Evolutionary conservation across 64 coral and sea anemone species (phyloP), one percentile per base, ranked within the genome.

Genomic region (Montipora cactus): DNA sequence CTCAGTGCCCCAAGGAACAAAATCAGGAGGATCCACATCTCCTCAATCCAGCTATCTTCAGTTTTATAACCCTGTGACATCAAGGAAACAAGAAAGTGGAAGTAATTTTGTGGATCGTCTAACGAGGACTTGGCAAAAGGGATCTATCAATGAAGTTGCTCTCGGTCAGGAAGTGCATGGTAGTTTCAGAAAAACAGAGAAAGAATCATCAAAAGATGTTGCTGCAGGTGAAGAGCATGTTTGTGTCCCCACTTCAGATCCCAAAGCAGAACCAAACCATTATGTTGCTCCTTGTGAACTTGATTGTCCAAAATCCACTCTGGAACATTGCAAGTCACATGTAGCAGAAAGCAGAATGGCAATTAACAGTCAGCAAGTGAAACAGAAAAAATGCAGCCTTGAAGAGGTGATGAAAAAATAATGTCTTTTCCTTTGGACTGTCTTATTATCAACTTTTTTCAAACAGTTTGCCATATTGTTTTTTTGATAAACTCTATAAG

Each of bases 181-280:
- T 69, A 86, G 82, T 71, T 86, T 86, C 64, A 86, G 68, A 86
- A 70, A 49, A 19, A 2, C 71, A 1, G 64, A 67, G 46, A 64
- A 86, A 11, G 66, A 22, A 45, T 46, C 80, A 46, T 15, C 19
- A 22, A 18, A 59, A 71, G 62, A 37, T 20, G 1, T 57, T 6
- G 15, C 45, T 6, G 15, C 45, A 70, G 82, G 44, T 72, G 62
- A 22, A 67, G 71, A 86, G 45, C 49, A 21, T 71, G 16, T 47
- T 50, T 7, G 48, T 22, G 47, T 20, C 50, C 44, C 82, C 46
- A 14, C 81, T 83, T 18, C 59, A 15, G 28, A 48, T 16, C 37
- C 28, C 28, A 83, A 83, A 67, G 81, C 81, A 19, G 44, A 83
- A 62, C 81, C 81, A 44, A 83, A 83, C 62, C 81, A 83, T 83